phyloP scores from a whole-genome alignment of 2,888 invertebrate genomes.

The Cheilosia scutellata region DNA sequence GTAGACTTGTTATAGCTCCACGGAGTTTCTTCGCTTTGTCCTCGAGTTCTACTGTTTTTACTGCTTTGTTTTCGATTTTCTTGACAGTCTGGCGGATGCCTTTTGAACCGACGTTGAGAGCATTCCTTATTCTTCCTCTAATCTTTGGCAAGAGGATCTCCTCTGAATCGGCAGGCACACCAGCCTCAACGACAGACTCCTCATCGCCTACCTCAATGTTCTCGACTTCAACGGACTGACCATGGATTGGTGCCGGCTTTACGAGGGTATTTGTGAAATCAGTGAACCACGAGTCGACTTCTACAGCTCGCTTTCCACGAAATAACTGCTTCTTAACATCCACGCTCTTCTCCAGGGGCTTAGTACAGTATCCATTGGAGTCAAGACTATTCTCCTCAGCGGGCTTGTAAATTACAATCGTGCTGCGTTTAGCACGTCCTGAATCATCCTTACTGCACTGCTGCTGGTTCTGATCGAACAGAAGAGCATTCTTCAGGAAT shows the following conservation, averaged over 20 bases:
- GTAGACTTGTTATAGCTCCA: constrained; percentile 43
- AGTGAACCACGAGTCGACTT: constrained; percentile 81
- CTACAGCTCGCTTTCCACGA: constrained; percentile 79
- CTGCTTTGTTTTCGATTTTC: constrained; percentile 48
- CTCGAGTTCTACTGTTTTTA: constrained; percentile 51
- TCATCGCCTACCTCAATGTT: constrained; percentile 1
- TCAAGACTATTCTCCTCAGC: constrained; percentile 40
- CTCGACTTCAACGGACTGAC: constrained; percentile 8
- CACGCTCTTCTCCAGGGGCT: constrained; percentile 44
- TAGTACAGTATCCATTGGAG: constrained; percentile 66
- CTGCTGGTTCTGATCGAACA: constrained; percentile 80
- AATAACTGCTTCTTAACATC: constrained; percentile 23
- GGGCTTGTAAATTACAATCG: constrained; percentile 82
- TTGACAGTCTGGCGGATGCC: constrained; percentile 51
- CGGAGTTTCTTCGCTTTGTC: constrained; percentile 55
- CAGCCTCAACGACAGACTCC: neutral
- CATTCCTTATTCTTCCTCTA: constrained; percentile 45
- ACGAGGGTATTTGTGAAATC: constrained; percentile 80
- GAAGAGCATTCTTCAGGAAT: constrained; percentile 82
- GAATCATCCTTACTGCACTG: constrained; percentile 57
- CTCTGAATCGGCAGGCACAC: neutral
- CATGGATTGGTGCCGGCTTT: constrained; percentile 80
- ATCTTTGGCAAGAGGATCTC: constrained; percentile 46
- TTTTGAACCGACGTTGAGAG: constrained; percentile 36
- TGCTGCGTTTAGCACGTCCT: constrained; percentile 80